Evolutionary conservation across 2,113 vertebrate species (phyloP).

Genomic region (Nicator chloris): DNA sequence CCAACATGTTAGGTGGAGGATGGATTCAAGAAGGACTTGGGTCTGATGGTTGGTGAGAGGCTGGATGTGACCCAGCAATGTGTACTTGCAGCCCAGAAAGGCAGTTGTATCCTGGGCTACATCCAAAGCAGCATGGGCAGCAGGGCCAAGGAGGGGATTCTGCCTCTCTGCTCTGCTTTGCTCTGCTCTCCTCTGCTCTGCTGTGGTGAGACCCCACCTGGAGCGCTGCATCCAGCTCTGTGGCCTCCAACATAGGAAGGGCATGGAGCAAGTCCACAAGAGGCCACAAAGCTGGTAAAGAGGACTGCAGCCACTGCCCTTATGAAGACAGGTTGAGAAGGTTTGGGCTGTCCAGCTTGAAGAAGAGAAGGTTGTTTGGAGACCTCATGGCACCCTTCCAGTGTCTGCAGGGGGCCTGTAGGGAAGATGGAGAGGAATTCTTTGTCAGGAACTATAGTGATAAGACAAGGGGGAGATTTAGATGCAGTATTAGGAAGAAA

Average conservation of each 20-base stretch:
- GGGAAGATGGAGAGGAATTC: neutral
- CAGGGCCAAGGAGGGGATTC: neutral
- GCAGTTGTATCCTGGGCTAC: accelerated
- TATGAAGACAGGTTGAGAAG: neutral
- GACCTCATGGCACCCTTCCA: neutral
- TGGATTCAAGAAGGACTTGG: neutral
- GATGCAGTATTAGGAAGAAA: neutral
- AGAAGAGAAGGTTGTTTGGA: neutral
- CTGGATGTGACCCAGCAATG: neutral
- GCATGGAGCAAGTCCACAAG: neutral
- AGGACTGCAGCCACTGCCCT: neutral
- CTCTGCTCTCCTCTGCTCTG: neutral
- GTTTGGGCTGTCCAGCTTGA: neutral
- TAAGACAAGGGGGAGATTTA: neutral
- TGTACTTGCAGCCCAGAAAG: accelerated
- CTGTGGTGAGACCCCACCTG: neutral
- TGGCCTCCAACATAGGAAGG: too few relatives aligned
- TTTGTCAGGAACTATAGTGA: too few relatives aligned
- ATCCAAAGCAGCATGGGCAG: neutral
- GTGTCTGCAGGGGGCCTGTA: neutral
- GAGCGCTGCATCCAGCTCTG: neutral
- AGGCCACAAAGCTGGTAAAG: neutral
- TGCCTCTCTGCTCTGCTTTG: neutral
- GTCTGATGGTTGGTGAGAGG: neutral
- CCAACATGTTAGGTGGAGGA: neutral